These are phyloP conservation scores for Pollachius pollachius DNA, from an alignment of 2,113 vertebrate genomes.

Conservation along the genomic window DNA sequence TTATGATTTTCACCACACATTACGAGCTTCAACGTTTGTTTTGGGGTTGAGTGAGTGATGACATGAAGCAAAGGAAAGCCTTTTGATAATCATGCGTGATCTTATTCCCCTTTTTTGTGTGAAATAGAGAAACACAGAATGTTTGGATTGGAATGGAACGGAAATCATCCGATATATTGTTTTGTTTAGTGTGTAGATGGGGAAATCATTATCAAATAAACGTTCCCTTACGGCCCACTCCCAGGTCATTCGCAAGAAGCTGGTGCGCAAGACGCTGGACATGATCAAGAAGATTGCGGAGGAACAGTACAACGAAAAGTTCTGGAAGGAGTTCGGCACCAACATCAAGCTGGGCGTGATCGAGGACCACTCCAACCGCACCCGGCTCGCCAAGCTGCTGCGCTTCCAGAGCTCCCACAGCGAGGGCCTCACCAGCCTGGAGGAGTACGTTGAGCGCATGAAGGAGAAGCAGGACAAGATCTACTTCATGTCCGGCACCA, in stretches of 20 bases:
- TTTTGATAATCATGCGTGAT: too few relatives aligned
- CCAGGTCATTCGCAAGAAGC: slow-evolving; percentile 97
- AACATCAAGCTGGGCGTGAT: slow-evolving; percentile 98
- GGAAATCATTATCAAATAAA: too few relatives aligned
- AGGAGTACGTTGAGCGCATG: slow-evolving; percentile 98
- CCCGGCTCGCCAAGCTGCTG: slow-evolving; percentile 94
- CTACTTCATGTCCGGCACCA: slow-evolving; percentile 97
- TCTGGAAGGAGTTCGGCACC: slow-evolving; percentile 99
- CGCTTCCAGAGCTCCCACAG: slow-evolving; percentile 95
- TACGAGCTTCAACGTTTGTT: too few relatives aligned
- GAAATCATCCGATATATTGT: too few relatives aligned
- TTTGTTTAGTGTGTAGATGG: too few relatives aligned
- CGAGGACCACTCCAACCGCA: slow-evolving; percentile 97
- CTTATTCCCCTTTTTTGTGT: too few relatives aligned
- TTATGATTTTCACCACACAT: too few relatives aligned
- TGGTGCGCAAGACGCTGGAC: slow-evolving; percentile 96
- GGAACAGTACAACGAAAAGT: slow-evolving; percentile 93
- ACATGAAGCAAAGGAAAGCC: too few relatives aligned
- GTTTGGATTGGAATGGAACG: too few relatives aligned
- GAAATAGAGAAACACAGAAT: too few relatives aligned
- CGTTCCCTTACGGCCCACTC: not conserved
- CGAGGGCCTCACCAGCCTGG: slow-evolving; percentile 82
- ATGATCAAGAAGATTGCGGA: slow-evolving; percentile 99
- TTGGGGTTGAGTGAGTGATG: too few relatives aligned
- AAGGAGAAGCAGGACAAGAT: slow-evolving; percentile 99